These are phyloP conservation scores for Thalassoma bifasciatum DNA, from an alignment of 2,113 vertebrate species.

Conservation along the genomic window DNA sequence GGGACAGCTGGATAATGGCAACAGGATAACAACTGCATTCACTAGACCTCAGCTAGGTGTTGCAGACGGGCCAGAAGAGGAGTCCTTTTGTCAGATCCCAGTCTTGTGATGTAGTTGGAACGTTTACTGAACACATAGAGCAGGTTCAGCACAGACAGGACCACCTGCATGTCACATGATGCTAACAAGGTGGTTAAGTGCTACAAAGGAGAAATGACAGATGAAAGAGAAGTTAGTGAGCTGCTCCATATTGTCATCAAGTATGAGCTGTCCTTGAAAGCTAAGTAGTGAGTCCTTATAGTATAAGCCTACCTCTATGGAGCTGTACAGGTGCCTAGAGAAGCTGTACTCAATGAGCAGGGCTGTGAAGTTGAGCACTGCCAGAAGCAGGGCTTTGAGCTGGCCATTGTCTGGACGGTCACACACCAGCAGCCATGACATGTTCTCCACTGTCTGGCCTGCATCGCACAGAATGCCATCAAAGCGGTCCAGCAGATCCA, in stretches of 20 bases:
- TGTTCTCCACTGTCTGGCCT: constrained; percentile 94
- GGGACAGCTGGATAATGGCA: constrained; percentile 21
- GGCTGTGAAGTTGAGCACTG: constrained; percentile 96
- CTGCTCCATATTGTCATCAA: constrained; percentile 1
- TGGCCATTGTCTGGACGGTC: constrained; percentile 92
- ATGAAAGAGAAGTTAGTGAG: constrained; percentile 35
- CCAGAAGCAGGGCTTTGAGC: constrained; percentile 93
- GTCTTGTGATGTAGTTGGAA: constrained; percentile 96
- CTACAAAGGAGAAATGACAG: constrained; percentile 69
- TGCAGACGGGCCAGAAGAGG: constrained; percentile 93
- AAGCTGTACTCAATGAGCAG: constrained; percentile 98
- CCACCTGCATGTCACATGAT: constrained; percentile 98
- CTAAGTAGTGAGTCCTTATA: not conserved
- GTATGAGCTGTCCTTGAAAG: not conserved
- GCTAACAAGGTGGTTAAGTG: constrained; percentile 95
- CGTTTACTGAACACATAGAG: constrained; percentile 98
- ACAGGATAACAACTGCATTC: constrained; percentile 46
- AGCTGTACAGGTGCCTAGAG: constrained; percentile 97
- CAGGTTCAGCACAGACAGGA: constrained; percentile 96
- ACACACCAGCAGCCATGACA: constrained; percentile 96
- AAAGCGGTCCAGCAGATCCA: constrained; percentile 95
- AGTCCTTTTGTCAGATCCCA: constrained; percentile 94
- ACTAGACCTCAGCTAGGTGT: constrained; percentile 93
- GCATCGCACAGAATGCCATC: constrained; percentile 96
- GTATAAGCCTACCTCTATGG: constrained; percentile 89